phyloP scores from a whole-genome alignment of 2,113 vertebrate genomes.

The Coreoperca whiteheadi region DNA sequence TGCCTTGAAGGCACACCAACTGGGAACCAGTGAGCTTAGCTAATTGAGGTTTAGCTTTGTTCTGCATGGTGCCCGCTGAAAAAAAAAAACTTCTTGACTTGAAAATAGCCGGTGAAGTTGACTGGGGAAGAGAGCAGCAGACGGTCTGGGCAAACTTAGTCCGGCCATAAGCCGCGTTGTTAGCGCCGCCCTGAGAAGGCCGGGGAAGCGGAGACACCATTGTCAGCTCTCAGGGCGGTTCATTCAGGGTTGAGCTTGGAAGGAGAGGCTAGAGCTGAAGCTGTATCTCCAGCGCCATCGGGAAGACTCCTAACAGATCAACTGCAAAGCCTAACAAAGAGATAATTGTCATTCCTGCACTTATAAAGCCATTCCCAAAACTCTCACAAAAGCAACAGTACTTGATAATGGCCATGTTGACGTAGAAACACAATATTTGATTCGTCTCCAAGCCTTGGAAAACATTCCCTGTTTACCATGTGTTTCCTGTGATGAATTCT shows the following conservation, averaged over 20 bases:
- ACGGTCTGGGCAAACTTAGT: constrained; percentile 25
- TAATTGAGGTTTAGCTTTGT: constrained; percentile 70
- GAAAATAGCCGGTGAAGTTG: constrained; percentile 42
- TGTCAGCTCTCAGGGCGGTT: constrained; percentile 28
- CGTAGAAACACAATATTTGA: constrained; percentile 24
- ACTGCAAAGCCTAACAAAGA: constrained; percentile 21
- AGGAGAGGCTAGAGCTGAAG: background rate
- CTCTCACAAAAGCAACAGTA: constrained; percentile 13
- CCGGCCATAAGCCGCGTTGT: constrained; percentile 17
- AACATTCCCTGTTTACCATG: constrained; percentile 53
- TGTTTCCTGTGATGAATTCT: constrained; percentile 58
- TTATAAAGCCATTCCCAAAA: constrained; percentile 23
- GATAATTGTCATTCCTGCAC: constrained; percentile 19
- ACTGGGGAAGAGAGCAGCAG: constrained; percentile 9
- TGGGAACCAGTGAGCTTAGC: constrained; percentile 58
- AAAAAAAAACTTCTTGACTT: constrained; percentile 53
- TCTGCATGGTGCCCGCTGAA: constrained; percentile 55
- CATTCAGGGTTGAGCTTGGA: constrained; percentile 29
- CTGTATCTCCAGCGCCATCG: constrained; percentile 24
- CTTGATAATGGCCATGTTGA: constrained; percentile 21
- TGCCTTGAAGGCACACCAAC: constrained; percentile 64
- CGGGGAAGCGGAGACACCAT: background rate
- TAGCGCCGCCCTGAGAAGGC: constrained; percentile 16
- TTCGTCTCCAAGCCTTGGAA: constrained; percentile 39
- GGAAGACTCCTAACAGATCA: constrained; percentile 2